These are phyloP conservation scores for Papilio aristodemus DNA, from an alignment of 1,140 invertebrate species.

Conservation along the genomic window DNA sequence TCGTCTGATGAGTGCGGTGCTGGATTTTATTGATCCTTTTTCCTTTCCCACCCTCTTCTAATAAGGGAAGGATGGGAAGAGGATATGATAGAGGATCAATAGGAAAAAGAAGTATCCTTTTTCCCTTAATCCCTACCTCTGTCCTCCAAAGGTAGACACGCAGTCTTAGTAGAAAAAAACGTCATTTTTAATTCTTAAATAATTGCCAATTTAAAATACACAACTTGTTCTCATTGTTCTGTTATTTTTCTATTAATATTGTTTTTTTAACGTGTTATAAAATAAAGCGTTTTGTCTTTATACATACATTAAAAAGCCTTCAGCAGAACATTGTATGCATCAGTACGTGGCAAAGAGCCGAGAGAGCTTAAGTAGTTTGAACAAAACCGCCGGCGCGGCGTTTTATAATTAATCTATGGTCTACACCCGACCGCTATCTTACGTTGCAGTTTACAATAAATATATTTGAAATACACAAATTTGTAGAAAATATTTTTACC, in stretches of 20 bases:
- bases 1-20: no score
- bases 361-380: slow-evolving; percentile 14
- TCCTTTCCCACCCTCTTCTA: no score
- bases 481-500: no score
- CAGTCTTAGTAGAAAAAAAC: no score
- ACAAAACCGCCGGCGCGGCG: background rate
- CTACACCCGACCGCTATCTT: background rate
- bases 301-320: background rate
- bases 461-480: background rate
- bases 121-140: no score
- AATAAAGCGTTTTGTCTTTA: background rate
- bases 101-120: no score
- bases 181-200: no score
- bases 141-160: no score
- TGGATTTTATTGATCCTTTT: no score
- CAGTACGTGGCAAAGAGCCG: background rate
- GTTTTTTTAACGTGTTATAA: background rate
- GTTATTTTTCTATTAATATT: background rate
- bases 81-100: no score
- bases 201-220: no score
- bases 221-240: background rate
- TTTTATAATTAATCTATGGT: slow-evolving; percentile 11
- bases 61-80: no score
- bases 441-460: background rate
- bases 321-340: background rate